Base-by-base conservation (phyloP, 2,888 invertebrate genomes). In the Polyommatus icarus region DNA sequence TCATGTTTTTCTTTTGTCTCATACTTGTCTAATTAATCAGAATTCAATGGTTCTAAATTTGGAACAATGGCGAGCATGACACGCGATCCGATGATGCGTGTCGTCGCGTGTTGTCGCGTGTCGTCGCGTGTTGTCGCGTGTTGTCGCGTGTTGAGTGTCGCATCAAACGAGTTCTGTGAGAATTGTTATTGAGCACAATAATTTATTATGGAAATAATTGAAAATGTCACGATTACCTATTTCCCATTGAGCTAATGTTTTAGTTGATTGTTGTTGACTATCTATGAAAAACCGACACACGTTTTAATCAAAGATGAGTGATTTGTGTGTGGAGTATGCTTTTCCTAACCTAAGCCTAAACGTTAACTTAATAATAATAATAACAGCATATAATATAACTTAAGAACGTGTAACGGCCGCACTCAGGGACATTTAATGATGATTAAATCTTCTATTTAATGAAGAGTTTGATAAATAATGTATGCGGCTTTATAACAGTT, bases 141-240 rank as follows among this genome's bases (percentile, higher is more conserved):
- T 54, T 18, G 5, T 18, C 1, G 57, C 57, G 20, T 61, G 61
- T 61, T 67, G 29, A 29, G 4, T 32, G 67, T 67, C 29, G 67
- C 67, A 32, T 67, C 67, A 29, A 29, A 29, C 67, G 10, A 67
- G 67, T 67, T 67, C 61, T 67, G 67, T 67, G 67, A 67, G 67
- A 67, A 29, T 67, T 5, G 15, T 32, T 15, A 67, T 29, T 67
- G 15, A 67, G 67, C 32, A 32, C 67, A 67, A 67, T 67, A 67
- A 67, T 67, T 29, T 10, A 67, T 67, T 67, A 29, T 15, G 67
- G 15, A 10, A 32, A 67, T 67, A 32, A 67, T 67, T 32, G 67
- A 67, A 67, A 67, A 67, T 32, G 67, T 29, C 67, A 67, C 67
- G 67, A 67, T 32, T 32, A 67, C 67, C 67, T 67, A 67, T 12